Conservation (phyloP, 2,797 vertebrate species). For the Halcyon chelicuti region DNA sequence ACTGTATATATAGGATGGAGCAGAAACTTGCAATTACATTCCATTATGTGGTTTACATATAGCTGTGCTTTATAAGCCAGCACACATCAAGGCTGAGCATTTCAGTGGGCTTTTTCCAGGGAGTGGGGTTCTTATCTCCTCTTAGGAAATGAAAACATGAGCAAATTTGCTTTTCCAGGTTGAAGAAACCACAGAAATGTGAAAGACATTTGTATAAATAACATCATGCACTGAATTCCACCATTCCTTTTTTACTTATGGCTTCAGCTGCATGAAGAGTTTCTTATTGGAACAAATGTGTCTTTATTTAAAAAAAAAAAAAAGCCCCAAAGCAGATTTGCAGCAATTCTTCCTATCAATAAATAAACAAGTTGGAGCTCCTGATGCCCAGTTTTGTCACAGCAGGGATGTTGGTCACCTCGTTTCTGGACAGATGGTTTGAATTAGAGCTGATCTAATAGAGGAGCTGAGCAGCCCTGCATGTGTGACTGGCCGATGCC, state of each 20-base stretch:
- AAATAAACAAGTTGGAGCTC: not conserved
- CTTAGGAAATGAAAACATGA: slow-evolving; percentile 69
- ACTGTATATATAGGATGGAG: slow-evolving; percentile 42
- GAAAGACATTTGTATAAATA: slow-evolving; percentile 60
- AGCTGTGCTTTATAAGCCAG: not conserved
- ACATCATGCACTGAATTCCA: slow-evolving; percentile 19
- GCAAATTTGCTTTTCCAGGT: slow-evolving; percentile 72
- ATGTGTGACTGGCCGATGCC: not conserved
- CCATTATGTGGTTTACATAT: slow-evolving; percentile 40
- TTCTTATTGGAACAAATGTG: slow-evolving; percentile 41
- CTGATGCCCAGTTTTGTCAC: not conserved
- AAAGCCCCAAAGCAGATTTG: not conserved
- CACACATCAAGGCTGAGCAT: slow-evolving; percentile 35
- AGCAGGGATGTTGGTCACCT: not conserved
- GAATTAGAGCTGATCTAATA: not conserved
- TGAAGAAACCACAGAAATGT: slow-evolving; percentile 70
- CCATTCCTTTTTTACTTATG: not conserved
- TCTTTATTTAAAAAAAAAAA: slow-evolving; percentile 15
- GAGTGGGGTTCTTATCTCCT: slow-evolving; percentile 68
- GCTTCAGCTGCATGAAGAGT: not conserved
- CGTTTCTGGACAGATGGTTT: not conserved
- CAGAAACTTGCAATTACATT: slow-evolving; percentile 57
- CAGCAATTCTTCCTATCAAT: slow-evolving; percentile 39
- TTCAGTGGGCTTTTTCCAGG: slow-evolving; percentile 36
- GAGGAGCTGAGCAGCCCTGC: not conserved